Percentiles rank a stretch among this genome's conserved stretches.
phyloP scores from a whole-genome alignment of 2,113 vertebrate genomes.

The Cavia porcellus region DNA sequence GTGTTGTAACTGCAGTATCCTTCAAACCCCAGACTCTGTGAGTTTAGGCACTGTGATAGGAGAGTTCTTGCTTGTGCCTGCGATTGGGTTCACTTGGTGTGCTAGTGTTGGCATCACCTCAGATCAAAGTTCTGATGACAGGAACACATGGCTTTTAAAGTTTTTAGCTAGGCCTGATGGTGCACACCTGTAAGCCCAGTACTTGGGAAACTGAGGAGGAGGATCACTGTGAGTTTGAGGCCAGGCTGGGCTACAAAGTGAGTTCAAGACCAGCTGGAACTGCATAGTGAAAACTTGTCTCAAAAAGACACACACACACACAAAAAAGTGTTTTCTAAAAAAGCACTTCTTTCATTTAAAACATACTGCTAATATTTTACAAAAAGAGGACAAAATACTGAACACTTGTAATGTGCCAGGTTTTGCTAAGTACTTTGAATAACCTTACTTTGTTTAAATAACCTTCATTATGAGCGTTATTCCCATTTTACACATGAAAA shows the following conservation, averaged over 20 bases:
- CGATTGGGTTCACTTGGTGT: background rate
- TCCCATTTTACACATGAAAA: background rate
- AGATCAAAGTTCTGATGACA: background rate
- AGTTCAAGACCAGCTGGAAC: background rate
- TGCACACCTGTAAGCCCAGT: background rate
- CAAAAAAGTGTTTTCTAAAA: background rate
- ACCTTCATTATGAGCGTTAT: background rate
- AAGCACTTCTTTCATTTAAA: background rate
- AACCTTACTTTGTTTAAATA: background rate
- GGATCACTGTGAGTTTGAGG: background rate
- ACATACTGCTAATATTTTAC: background rate
- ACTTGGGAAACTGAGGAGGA: background rate
- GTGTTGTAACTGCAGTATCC: background rate
- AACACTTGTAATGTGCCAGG: background rate
- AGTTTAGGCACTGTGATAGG: accelerated
- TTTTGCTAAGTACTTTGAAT: background rate
- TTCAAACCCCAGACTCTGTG: background rate
- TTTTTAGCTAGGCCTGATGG: background rate
- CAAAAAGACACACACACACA: background rate
- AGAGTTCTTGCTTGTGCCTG: background rate
- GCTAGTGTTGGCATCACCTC: accelerated
- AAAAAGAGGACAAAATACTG: background rate
- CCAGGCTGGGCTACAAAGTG: background rate
- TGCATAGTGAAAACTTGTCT: background rate
- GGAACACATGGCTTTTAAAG: background rate